Conservation (phyloP, 2,113 vertebrate species). For the Marmota monax region DNA sequence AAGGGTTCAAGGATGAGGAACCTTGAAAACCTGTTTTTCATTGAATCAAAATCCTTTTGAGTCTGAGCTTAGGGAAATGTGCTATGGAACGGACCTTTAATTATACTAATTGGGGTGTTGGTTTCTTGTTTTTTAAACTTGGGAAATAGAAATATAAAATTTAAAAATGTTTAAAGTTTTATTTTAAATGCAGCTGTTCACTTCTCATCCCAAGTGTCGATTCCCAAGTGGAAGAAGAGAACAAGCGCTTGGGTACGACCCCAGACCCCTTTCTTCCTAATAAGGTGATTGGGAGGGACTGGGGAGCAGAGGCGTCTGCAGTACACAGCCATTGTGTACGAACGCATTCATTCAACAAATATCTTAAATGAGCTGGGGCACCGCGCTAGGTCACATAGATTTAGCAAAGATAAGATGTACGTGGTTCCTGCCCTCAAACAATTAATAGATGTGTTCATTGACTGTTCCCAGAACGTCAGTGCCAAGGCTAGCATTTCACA, state of each 20-base stretch:
- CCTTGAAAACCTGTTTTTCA: constrained; percentile 66
- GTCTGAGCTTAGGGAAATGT: constrained; percentile 47
- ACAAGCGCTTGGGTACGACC: background rate
- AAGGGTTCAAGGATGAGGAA: constrained; percentile 63
- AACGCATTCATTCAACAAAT: background rate
- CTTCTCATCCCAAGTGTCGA: constrained; percentile 23
- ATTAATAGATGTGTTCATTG: background rate
- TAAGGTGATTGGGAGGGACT: background rate
- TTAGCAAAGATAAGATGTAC: background rate
- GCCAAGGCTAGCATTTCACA: background rate
- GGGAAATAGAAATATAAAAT: background rate
- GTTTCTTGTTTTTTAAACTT: constrained; percentile 49
- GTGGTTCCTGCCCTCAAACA: background rate
- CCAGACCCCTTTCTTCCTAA: background rate
- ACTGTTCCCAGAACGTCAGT: background rate
- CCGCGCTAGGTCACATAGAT: background rate
- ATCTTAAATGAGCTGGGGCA: background rate
- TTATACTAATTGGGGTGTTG: constrained; percentile 67
- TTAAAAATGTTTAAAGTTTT: background rate
- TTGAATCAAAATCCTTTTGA: constrained; percentile 56
- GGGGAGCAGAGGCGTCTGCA: background rate
- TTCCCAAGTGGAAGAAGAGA: background rate
- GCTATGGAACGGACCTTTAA: constrained; percentile 64
- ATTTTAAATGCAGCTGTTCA: constrained; percentile 54
- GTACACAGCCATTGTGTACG: background rate